phyloP scores from a whole-genome alignment of 1,140 invertebrate genomes.

The Drosophila chauvacae region DNA sequence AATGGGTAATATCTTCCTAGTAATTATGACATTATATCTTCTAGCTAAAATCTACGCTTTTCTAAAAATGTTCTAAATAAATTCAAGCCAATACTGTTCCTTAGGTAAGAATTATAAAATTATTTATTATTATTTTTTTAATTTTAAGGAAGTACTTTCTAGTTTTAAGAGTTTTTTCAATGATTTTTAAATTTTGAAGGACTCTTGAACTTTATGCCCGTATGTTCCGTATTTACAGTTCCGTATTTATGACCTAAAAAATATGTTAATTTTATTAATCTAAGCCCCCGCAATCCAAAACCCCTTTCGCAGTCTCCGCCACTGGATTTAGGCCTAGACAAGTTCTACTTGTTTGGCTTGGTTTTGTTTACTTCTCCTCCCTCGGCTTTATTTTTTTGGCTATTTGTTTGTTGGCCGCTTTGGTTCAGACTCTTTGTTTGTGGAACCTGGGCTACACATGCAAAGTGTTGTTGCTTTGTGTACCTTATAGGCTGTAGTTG shows the following conservation, averaged over 20 bases:
- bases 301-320: constrained; percentile 10
- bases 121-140: no score
- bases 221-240: no score
- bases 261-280: neutral
- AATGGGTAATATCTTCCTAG: no score
- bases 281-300: no score
- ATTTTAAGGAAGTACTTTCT: no score
- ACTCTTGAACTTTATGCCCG: no score
- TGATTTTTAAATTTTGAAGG: no score
- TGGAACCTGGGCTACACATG: constrained; percentile 59
- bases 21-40: no score
- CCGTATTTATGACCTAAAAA: neutral
- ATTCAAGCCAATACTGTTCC: neutral
- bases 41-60: no score
- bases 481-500: constrained; percentile 36
- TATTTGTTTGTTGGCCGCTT: constrained; percentile 41
- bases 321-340: constrained; percentile 70
- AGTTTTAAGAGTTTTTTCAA: no score
- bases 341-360: constrained; percentile 74
- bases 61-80: no score
- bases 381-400: constrained; percentile 24
- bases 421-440: constrained; percentile 59
- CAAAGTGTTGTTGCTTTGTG: constrained; percentile 75
- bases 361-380: constrained; percentile 39
- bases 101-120: no score